Evolutionary conservation across 2,888 invertebrate genomes (phyloP).

Genomic region (Oscheius onirici): DNA sequence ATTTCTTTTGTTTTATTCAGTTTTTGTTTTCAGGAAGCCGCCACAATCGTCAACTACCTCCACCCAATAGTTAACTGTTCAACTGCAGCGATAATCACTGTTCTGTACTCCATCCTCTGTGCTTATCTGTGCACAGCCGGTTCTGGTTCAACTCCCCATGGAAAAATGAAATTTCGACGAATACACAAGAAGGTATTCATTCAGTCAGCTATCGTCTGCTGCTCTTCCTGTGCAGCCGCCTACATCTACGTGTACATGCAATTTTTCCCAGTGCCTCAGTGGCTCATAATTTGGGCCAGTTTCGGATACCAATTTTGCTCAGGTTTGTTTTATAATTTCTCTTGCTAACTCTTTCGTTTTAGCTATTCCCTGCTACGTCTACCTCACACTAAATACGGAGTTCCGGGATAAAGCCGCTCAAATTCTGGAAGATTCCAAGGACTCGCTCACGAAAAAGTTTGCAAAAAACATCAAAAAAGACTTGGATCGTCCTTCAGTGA

Average conservation of each 20-base stretch:
- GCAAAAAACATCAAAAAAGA: background rate
- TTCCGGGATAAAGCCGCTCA: background rate
- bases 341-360: background rate
- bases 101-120: conserved; percentile 19
- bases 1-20: background rate
- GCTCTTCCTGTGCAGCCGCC: conserved; percentile 9
- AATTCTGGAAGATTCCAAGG: background rate
- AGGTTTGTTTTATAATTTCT: background rate
- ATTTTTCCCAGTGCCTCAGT: background rate
- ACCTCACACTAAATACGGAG: conserved; percentile 19
- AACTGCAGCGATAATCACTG: conserved; percentile 19
- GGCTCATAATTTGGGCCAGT: conserved; percentile 19
- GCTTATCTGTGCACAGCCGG: conserved; percentile 8
- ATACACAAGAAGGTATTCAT: conserved; percentile 16
- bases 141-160: background rate
- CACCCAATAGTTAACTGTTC: conserved; percentile 19
- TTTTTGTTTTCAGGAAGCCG: background rate
- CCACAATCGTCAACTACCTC: conserved; percentile 13
- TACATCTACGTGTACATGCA: conserved; percentile 24
- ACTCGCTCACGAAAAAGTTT: background rate
- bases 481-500: background rate
- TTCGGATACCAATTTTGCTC: conserved; percentile 11
- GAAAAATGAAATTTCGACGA: background rate
- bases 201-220: conserved; percentile 19
- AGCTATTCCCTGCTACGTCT: conserved; percentile 24